Base-by-base conservation (phyloP, 2,888 invertebrate species). In the Macrophya annulata region DNA sequence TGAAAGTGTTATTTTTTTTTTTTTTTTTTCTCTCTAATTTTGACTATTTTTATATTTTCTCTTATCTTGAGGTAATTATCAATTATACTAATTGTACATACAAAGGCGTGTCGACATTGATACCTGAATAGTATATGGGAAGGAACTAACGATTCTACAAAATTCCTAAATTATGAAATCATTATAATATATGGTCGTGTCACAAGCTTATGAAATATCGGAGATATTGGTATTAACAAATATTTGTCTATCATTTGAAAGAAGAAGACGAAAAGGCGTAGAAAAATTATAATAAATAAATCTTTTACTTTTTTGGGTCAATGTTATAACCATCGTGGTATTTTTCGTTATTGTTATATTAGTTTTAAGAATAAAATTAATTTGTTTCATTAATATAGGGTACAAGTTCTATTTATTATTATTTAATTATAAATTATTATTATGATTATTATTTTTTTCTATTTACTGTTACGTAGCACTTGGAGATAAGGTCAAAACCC, bases 351-450 rank as follows among this genome's bases (percentile, higher is more conserved):
- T 71, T 43, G 12, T 71, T 31, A 31, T 31, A 2, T 55, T 65
- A 31, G 17, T 40, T n/a, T 1, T 71, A 17, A 71, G 9, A 40
- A 31, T 71, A 40, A 62, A 25, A 10, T 62, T 62, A 10, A 62
- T 62, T 55, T 62, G 62, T 62, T 62, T 21, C 62, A 62, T 12
- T 62, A 62, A 62, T 62, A n/a, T n/a, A n/a, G 62, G 62, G 25
- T 62, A 62, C 62, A 62, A 62, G 62, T 62, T 25, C 62, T 25
- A 62, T 62, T 25, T 62, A 62, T 10, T 62, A 21, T 62, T 25
- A 25, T 62, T 25, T 25, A 21, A 25, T 10, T 25, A 55, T 55
- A 55, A n/a, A n/a, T 55, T 55, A n/a, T 17, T 12, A 3, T 12
- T 48, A n/a, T 62, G 9, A 62, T 21, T 62, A n/a, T 51, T 21